These are phyloP conservation scores for Myotis myotis DNA, from an alignment of 2,797 vertebrate species.

Conservation along the genomic window DNA sequence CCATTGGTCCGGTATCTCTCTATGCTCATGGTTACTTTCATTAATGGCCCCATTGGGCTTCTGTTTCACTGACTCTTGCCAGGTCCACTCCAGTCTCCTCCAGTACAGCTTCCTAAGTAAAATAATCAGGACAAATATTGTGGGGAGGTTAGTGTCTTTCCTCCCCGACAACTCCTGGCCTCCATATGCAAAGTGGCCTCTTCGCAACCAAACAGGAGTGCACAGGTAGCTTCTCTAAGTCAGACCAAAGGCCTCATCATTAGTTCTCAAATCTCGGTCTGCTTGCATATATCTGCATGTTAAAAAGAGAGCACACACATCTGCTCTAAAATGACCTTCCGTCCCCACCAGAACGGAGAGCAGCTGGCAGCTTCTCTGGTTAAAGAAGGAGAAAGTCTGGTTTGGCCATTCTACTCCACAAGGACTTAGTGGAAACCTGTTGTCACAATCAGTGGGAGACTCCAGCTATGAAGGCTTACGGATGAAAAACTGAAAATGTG, in stretches of 20 bases:
- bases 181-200: background rate
- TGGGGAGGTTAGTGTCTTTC: background rate
- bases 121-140: background rate
- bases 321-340: conserved; percentile 28
- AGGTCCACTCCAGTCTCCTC: background rate
- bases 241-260: background rate
- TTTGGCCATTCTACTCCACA: background rate
- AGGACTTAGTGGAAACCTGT: background rate
- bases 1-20: background rate
- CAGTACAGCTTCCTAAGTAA: background rate
- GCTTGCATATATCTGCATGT: background rate
- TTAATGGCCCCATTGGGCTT: background rate
- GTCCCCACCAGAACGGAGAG: background rate
- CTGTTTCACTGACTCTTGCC: background rate
- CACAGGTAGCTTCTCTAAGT: background rate
- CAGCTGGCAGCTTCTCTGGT: conserved; percentile 47
- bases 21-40: background rate
- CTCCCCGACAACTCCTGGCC: background rate
- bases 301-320: conserved; percentile 4
- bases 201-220: background rate
- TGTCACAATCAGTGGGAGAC: background rate
- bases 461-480: background rate
- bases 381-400: conserved; percentile 30
- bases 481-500: background rate
- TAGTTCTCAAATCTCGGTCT: background rate